Evolutionary conservation across 1,140 invertebrate genomes (phyloP).

Genomic region (Heliothis virescens): DNA sequence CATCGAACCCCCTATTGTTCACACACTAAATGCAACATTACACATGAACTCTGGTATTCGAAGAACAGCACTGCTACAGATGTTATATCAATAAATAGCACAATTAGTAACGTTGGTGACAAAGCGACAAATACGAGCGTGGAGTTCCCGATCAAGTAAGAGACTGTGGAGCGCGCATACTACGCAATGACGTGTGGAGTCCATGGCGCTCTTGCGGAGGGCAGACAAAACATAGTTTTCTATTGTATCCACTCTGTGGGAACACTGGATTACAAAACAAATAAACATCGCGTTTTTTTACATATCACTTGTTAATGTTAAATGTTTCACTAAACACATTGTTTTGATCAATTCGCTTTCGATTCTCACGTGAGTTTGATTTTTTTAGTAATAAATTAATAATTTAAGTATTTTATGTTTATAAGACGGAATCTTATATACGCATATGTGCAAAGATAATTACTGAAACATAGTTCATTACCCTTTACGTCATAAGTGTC

Average conservation of each 20-base stretch:
- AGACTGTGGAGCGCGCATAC: constrained; percentile 59
- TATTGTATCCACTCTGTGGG: constrained; percentile 77
- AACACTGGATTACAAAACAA: constrained; percentile 78
- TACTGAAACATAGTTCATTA: background rate
- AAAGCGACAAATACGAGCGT: constrained; percentile 67
- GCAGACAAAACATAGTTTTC: constrained; percentile 74
- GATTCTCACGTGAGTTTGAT: constrained; percentile 21
- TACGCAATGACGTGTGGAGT: constrained; percentile 61
- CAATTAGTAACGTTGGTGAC: constrained; percentile 26
- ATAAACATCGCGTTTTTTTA: constrained; percentile 63
- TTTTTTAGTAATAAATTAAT: background rate
- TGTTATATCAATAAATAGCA: constrained; percentile 32
- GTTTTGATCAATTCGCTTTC: constrained; percentile 39
- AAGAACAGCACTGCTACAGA: constrained; percentile 37
- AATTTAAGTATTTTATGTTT: constrained; percentile 2
- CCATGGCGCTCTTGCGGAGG: constrained; percentile 59
- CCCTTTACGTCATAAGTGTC: constrained; percentile 1
- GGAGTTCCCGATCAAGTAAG: constrained; percentile 65
- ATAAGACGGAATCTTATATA: background rate
- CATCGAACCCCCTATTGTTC: constrained; percentile 65
- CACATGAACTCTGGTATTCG: constrained; percentile 53
- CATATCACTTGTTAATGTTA: constrained; percentile 52
- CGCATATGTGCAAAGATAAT: background rate
- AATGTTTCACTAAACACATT: constrained; percentile 46
- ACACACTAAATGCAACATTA: constrained; percentile 56